Conservation (phyloP, 2,888 invertebrate genomes). For the Pachymerium ferrugineum region DNA sequence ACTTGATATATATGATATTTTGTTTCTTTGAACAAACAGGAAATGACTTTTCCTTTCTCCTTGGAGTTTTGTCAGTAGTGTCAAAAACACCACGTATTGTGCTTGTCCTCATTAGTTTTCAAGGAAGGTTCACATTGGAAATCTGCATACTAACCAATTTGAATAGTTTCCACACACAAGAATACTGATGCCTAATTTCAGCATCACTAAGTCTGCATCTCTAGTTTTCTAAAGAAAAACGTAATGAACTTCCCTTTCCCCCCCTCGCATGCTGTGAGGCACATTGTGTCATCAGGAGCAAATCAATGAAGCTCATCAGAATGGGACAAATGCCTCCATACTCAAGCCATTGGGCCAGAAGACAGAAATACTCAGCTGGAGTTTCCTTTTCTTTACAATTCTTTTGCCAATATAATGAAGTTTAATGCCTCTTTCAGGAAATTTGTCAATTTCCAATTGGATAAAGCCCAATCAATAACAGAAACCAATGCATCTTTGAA, state of each 20-base stretch:
- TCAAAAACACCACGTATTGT: background rate
- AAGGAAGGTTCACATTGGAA: background rate
- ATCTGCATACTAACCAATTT: slow-evolving; percentile 20
- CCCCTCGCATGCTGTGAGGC: background rate
- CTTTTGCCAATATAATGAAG: slow-evolving; percentile 8
- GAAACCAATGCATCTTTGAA: no score
- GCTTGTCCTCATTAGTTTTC: slow-evolving; percentile 1
- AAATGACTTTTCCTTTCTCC: background rate
- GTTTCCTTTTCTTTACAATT: slow-evolving; percentile 10
- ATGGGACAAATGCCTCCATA: slow-evolving; percentile 16
- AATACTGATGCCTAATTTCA: slow-evolving; percentile 23
- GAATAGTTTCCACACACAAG: slow-evolving; percentile 27
- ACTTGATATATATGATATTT: background rate
- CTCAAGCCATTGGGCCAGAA: slow-evolving; percentile 19
- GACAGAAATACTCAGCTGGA: background rate
- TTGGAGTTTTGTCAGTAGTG: background rate
- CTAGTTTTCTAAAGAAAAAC: background rate
- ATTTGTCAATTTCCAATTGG: slow-evolving; percentile 24
- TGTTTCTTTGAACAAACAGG: background rate
- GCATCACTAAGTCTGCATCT: slow-evolving; percentile 20
- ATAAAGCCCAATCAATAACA: background rate
- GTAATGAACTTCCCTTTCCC: slow-evolving; percentile 17
- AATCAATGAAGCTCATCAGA: slow-evolving; percentile 24
- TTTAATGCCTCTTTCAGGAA: slow-evolving; percentile 10
- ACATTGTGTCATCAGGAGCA: slow-evolving; percentile 22